A percentile compares a stretch with the other conserved stretches of the same genome.
Evolutionary conservation across 2,888 invertebrate species (phyloP).

Genomic region (Phengaris alcon): DNA sequence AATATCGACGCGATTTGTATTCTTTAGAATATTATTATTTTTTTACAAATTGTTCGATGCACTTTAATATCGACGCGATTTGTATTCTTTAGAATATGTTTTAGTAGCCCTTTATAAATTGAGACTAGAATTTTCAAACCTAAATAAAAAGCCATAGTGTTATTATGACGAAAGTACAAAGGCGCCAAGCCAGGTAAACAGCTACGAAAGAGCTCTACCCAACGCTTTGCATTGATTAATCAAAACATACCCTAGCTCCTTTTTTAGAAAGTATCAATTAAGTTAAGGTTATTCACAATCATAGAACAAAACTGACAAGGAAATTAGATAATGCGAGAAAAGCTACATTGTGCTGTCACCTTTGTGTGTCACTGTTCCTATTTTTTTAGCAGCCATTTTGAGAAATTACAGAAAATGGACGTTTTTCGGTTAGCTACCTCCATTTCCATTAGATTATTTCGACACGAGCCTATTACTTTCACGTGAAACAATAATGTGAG

Average conservation of each 20-base stretch:
- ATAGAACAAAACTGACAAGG: slow-evolving; percentile 53
- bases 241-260: background rate
- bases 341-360: slow-evolving; percentile 66
- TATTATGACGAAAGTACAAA: no score
- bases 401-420: slow-evolving; percentile 75
- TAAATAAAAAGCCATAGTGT: no score
- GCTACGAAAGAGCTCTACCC: background rate
- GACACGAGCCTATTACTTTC: slow-evolving; percentile 19
- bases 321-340: slow-evolving; percentile 75
- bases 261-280: slow-evolving; percentile 11
- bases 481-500: slow-evolving; percentile 12
- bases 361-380: slow-evolving; percentile 67
- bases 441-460: slow-evolving; percentile 38
- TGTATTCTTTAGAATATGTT: no score
- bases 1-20: background rate
- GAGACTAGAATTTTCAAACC: no score
- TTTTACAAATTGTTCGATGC: slow-evolving; percentile 41
- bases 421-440: slow-evolving; percentile 73
- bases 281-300: background rate
- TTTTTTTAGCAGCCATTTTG: slow-evolving; percentile 70
- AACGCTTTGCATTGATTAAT: background rate
- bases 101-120: no score
- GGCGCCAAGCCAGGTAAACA: no score
- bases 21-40: background rate
- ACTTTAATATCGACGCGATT: background rate